Evolutionary conservation across 2,113 vertebrate genomes (phyloP).

Genomic region (Brachypteracias leptosomus): DNA sequence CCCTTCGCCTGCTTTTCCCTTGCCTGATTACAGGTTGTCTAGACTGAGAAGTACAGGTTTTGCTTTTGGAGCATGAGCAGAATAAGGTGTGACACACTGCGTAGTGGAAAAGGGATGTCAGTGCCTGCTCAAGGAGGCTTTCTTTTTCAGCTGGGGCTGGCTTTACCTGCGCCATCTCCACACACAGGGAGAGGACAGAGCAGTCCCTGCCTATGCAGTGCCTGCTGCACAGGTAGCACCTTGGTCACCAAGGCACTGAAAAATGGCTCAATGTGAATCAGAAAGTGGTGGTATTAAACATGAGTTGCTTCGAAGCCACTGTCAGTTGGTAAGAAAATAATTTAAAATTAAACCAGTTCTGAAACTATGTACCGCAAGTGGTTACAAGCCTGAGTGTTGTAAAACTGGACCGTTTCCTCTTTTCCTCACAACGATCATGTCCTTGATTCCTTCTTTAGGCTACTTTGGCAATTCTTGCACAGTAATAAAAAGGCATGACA

Average conservation of each 20-base stretch:
- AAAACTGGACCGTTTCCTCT: slow-evolving; percentile 64
- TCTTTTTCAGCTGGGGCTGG: neutral
- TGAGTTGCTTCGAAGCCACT: neutral
- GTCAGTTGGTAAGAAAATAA: slow-evolving; percentile 24
- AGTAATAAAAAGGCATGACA: slow-evolving; percentile 64
- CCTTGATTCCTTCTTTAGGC: slow-evolving; percentile 63
- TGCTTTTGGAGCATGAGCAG: slow-evolving; percentile 11
- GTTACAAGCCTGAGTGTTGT: slow-evolving; percentile 37
- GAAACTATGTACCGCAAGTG: slow-evolving; percentile 18
- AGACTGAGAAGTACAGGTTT: slow-evolving; percentile 37
- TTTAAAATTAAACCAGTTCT: slow-evolving; percentile 32
- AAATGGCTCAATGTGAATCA: neutral
- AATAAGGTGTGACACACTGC: neutral
- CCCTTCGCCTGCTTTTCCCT: neutral
- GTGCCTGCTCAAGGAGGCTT: neutral
- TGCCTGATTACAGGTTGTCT: slow-evolving; percentile 40
- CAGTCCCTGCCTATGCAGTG: neutral
- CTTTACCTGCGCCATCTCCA: neutral
- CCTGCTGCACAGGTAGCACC: neutral
- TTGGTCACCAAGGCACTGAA: neutral
- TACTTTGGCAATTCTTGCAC: slow-evolving; percentile 48
- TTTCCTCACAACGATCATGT: slow-evolving; percentile 39
- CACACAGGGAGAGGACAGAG: accelerated
- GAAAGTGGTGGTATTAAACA: neutral
- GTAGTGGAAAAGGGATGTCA: neutral